These are phyloP conservation scores for Tiaroga cobitis DNA, from an alignment of 2,797 vertebrate species.

Conservation along the genomic window DNA sequence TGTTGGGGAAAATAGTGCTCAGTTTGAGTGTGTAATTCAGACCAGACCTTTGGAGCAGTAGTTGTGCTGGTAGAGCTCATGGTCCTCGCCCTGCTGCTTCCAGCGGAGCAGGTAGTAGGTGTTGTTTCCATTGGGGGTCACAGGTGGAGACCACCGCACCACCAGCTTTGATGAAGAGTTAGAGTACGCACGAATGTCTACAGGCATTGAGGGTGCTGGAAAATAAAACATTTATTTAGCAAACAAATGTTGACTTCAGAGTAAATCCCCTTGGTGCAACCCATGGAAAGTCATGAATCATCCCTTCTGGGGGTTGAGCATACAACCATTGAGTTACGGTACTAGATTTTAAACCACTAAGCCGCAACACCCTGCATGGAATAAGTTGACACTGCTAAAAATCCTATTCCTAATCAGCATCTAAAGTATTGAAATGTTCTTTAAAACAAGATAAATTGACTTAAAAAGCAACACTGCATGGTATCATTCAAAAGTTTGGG, in stretches of 20 bases:
- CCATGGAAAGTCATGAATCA: neutral
- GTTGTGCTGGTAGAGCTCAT: conserved; percentile 92
- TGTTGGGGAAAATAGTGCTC: neutral
- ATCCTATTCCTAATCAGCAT: neutral
- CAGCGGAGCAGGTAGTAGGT: conserved; percentile 95
- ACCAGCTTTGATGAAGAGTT: conserved; percentile 94
- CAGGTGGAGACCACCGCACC: conserved; percentile 93
- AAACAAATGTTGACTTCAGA: conserved; percentile 2
- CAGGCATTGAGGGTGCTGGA: conserved; percentile 91
- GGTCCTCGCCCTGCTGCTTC: conserved; percentile 93
- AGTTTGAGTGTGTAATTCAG: neutral
- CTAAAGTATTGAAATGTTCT: neutral
- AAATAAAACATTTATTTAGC: conserved; percentile 1
- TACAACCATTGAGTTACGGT: neutral
- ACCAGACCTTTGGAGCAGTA: conserved; percentile 95
- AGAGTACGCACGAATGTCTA: conserved; percentile 91
- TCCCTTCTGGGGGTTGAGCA: neutral
- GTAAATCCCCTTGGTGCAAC: neutral
- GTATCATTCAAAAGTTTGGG: neutral
- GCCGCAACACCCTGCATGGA: neutral
- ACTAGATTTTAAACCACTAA: neutral
- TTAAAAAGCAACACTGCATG: neutral
- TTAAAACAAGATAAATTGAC: neutral
- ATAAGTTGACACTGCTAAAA: neutral
- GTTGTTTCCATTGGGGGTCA: conserved; percentile 92